Percentiles rank a stretch among this genome's conserved stretches.
Conservation (phyloP, 2,888 invertebrate species). For the Athalia circularis region DNA sequence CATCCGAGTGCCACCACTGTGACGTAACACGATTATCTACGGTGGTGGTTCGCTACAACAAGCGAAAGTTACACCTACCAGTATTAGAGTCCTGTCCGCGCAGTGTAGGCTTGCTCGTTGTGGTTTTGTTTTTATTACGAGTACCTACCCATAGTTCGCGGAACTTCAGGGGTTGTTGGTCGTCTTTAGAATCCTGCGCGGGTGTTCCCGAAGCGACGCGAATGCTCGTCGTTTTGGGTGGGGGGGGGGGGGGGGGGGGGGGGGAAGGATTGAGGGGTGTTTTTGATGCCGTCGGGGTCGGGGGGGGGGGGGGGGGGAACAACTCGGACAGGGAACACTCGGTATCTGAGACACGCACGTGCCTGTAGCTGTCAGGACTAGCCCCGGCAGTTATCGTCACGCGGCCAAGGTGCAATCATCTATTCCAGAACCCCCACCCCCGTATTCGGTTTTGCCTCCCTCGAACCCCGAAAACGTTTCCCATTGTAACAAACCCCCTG, state of each 20-base stretch:
- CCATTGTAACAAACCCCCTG: constrained; percentile 63
- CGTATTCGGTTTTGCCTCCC: constrained; percentile 25
- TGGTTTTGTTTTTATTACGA: too few species aligned
- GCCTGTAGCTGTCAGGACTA: constrained; percentile 61
- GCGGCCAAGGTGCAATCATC: constrained; percentile 67
- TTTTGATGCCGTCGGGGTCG: constrained; percentile 17
- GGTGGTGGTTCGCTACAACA: too few species aligned
- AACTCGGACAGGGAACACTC: constrained; percentile 35
- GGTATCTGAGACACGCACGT: constrained; percentile 62
- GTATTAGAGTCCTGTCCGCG: too few species aligned
- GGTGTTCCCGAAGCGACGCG: background rate
- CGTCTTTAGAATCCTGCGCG: too few species aligned
- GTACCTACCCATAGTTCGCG: too few species aligned
- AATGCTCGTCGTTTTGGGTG: constrained; percentile 29
- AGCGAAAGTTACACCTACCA: too few species aligned
- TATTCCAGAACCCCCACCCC: constrained; percentile 56
- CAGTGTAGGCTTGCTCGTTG: too few species aligned
- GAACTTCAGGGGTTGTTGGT: too few species aligned
- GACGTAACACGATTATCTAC: too few species aligned
- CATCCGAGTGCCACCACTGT: too few species aligned
- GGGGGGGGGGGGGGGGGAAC: too few species aligned
- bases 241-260: background rate
- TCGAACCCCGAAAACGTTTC: constrained; percentile 35
- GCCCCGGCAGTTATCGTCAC: constrained; percentile 72
- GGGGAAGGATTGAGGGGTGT: background rate